These are phyloP conservation scores for Nomada fucata DNA, from an alignment of 2,888 invertebrate genomes.

Conservation along the genomic window DNA sequence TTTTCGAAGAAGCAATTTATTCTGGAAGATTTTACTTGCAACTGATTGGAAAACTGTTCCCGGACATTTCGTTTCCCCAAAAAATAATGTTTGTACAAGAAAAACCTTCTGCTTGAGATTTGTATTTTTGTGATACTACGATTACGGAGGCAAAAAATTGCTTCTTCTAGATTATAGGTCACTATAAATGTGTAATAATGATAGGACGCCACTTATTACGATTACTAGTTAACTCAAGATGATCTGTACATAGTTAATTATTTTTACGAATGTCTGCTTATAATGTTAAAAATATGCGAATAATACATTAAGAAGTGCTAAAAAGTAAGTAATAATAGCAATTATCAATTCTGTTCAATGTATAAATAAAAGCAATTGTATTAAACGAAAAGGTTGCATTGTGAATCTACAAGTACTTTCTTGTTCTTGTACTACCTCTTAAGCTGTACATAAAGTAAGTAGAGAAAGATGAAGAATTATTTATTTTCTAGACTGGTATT, in stretches of 20 bases:
- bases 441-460: constrained; percentile 15
- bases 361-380: constrained; percentile 69
- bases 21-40: constrained; percentile 9
- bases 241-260: constrained; percentile 73
- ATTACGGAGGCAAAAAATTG: constrained; percentile 50
- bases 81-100: constrained; percentile 10
- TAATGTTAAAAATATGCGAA: constrained; percentile 60
- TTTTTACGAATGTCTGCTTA: constrained; percentile 67
- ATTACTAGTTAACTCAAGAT: constrained; percentile 65
- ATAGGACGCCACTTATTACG: constrained; percentile 55
- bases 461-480: constrained; percentile 44
- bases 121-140: constrained; percentile 34
- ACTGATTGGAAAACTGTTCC: constrained; percentile 1
- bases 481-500: constrained; percentile 54
- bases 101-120: constrained; percentile 14
- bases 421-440: constrained; percentile 2
- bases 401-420: constrained; percentile 9
- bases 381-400: constrained; percentile 51
- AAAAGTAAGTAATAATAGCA: constrained; percentile 58
- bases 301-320: constrained; percentile 59
- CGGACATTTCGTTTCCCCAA: constrained; percentile 11
- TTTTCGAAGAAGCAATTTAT: constrained; percentile 62
- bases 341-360: constrained; percentile 66
- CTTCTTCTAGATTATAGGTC: constrained; percentile 61
- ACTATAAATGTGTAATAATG: constrained; percentile 73